Evolutionary conservation across 1,140 invertebrate species (phyloP).

Genomic region (Cephus cinctus): DNA sequence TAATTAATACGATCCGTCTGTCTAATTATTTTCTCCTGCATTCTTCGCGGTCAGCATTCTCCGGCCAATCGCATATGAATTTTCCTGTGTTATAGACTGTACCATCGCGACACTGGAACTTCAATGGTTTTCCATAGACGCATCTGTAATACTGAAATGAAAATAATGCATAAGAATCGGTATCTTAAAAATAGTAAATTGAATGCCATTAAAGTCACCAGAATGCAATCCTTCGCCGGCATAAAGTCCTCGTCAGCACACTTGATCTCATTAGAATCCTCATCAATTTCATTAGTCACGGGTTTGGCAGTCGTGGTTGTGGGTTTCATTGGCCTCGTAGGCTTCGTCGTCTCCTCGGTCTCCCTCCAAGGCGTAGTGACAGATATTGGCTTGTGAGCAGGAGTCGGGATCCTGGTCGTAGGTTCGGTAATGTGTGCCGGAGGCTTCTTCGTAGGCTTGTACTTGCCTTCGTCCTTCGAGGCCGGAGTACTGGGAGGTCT

Average conservation of each 20-base stretch:
- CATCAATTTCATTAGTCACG: constrained; percentile 39
- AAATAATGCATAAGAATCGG: constrained; percentile 22
- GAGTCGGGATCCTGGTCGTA: constrained; percentile 21
- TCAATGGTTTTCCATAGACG: constrained; percentile 70
- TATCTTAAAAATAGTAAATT: too few species aligned
- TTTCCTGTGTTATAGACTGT: constrained; percentile 71
- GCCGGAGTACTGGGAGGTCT: constrained; percentile 65
- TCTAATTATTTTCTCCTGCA: constrained; percentile 46
- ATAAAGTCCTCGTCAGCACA: constrained; percentile 64
- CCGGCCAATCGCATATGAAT: constrained; percentile 78
- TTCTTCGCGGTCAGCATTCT: constrained; percentile 65
- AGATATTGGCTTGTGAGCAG: constrained; percentile 36
- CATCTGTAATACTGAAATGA: constrained; percentile 77
- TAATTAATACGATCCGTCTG: too few species aligned
- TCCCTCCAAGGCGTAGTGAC: constrained; percentile 23
- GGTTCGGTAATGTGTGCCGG: constrained; percentile 24
- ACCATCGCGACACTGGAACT: constrained; percentile 69
- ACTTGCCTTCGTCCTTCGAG: constrained; percentile 42
- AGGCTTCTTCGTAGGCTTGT: constrained; percentile 27
- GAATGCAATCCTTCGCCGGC: constrained; percentile 64
- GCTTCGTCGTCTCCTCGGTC: constrained; percentile 30
- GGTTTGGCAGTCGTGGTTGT: constrained; percentile 13
- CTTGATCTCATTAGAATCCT: constrained; percentile 54
- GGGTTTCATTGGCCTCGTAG: constrained; percentile 6
- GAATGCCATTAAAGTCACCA: constrained; percentile 60